Base-by-base conservation (phyloP, 1,140 invertebrate genomes). In the Brachionus sp. region DNA sequence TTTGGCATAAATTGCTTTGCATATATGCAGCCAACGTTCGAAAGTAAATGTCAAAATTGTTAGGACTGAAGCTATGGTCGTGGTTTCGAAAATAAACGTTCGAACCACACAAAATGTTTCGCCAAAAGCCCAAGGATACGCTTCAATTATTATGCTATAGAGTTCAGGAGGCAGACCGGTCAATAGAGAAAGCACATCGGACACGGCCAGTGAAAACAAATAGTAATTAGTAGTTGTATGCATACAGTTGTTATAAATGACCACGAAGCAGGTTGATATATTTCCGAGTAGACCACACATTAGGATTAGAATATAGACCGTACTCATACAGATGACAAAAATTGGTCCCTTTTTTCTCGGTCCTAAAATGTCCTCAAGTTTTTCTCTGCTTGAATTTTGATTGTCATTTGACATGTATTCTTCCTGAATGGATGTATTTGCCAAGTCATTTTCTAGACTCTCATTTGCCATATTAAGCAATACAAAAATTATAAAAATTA, bases 21-120 rank as follows among this genome's bases (percentile, higher is more conserved):
- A 97, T 84, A 98, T 97, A 13, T 95, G 95, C 19, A 97, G 92
- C 88, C 97, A 98, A 66, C 96, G 89, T 88, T 98, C 96, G 5
- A 96, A 92, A 0, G 96, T 98, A 89, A 98, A 98, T 2, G 94
- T 94, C 0, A 94, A 94, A 66, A 96, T 96, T 6, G 94, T 95
- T 62, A 98, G 90, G 0, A 98, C 93, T 0, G 95, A 96, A 0
- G 95, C 95, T 88, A 97, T 95, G 1, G 94, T 94, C 0, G 95
- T 95, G 4, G 93, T 95, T 87, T 97, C 95, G 0, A 94, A 93
- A 0, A 94, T 91, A 50, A 95, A 90, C 0, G 94, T 93, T 83
- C 94, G 92, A 29, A 95, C 88, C 6, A 95, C 90, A 88, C 95
- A 97, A 88, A 96, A 95, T 1, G 90, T 90, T 84, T 94, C 92